Conservation (phyloP, 2,797 vertebrate species). For the Premnoplex brunnescens region DNA sequence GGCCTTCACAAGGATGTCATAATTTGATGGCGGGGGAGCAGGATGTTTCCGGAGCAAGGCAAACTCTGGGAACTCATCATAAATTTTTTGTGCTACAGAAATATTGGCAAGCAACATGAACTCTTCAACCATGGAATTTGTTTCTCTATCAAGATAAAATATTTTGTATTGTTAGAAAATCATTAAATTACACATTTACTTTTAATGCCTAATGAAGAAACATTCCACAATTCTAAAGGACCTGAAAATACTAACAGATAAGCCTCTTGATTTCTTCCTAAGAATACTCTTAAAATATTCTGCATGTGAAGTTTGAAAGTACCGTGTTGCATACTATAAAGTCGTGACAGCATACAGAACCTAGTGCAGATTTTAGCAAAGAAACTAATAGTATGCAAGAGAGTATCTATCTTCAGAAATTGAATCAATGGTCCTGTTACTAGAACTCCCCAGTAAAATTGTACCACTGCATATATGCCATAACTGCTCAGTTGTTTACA, state of each 20-base stretch:
- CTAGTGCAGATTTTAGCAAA: neutral
- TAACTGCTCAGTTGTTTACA: neutral
- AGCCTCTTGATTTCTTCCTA: neutral
- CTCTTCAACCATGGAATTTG: slow-evolving; percentile 99
- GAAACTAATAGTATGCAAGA: neutral
- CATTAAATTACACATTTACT: neutral
- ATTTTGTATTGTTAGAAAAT: neutral
- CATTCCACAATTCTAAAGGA: neutral
- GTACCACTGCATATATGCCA: neutral
- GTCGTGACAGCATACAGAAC: neutral
- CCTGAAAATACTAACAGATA: neutral
- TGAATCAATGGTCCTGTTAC: neutral
- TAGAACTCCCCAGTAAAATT: neutral
- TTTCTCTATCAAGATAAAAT: slow-evolving; percentile 84
- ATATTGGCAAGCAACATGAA: slow-evolving; percentile 99
- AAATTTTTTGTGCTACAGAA: slow-evolving; percentile 96
- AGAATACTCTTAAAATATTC: neutral
- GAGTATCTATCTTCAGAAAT: neutral
- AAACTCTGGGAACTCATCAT: slow-evolving; percentile 92
- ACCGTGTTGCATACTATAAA: neutral
- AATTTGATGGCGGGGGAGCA: slow-evolving; percentile 94
- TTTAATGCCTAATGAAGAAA: neutral
- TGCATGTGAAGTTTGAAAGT: neutral
- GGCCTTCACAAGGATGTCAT: slow-evolving; percentile 93
- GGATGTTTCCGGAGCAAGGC: slow-evolving; percentile 96